Conservation (phyloP, 2,888 invertebrate species). For the Lamproptera curius region DNA sequence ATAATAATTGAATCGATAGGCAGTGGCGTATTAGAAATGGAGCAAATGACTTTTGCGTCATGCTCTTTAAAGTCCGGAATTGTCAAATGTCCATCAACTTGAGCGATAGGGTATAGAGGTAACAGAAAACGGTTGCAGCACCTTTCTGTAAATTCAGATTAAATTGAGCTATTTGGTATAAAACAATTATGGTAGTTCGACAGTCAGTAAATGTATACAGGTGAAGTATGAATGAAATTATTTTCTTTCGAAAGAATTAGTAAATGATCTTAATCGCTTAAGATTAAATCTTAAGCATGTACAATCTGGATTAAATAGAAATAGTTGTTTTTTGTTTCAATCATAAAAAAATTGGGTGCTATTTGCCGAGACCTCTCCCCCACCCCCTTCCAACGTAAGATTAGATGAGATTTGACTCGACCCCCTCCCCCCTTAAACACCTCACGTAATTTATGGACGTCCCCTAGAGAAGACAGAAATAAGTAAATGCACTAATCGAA, state of each 20-base stretch:
- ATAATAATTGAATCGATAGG: too few species aligned
- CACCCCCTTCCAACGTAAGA: conserved; percentile 16
- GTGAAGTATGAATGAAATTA: neutral
- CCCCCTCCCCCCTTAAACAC: neutral
- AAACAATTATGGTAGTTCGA: neutral
- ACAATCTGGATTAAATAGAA: conserved; percentile 16
- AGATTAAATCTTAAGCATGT: neutral
- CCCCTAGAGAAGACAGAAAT: too few species aligned
- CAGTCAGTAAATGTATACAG: neutral
- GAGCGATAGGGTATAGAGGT: too few species aligned
- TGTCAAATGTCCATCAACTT: too few species aligned
- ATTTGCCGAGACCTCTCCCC: conserved; percentile 4
- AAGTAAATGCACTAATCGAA: too few species aligned
- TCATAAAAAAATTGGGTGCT: too few species aligned
- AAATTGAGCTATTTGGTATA: neutral
- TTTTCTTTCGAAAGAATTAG: neutral
- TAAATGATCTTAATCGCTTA: neutral
- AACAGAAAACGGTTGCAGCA: too few species aligned
- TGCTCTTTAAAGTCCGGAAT: too few species aligned
- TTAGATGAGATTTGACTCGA: conserved; percentile 15
- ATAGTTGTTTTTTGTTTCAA: conserved; percentile 12
- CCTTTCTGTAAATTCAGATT: neutral
- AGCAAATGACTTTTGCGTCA: too few species aligned
- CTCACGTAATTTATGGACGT: neutral
- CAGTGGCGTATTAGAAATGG: too few species aligned